Conservation (phyloP, 2,113 vertebrate species). For the Neogale vison region DNA sequence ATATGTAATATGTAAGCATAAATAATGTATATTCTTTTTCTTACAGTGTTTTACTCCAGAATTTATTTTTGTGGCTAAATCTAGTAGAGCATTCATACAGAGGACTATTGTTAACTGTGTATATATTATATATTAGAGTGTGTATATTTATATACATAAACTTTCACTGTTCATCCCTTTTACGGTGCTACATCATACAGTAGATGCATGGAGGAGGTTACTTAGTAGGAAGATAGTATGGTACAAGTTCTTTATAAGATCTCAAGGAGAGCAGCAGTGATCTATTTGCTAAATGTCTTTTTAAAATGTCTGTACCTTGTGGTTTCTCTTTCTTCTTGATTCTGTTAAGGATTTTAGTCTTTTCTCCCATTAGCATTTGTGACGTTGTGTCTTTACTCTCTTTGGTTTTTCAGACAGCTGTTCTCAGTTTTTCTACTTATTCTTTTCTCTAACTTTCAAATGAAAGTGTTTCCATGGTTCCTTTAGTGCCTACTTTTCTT, state of each 20-base stretch:
- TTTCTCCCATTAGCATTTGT: conserved; percentile 27
- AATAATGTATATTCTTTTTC: neutral
- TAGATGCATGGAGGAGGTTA: neutral
- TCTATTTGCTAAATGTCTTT: neutral
- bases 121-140: neutral
- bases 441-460: conserved; percentile 14
- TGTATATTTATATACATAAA: neutral
- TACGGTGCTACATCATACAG: neutral
- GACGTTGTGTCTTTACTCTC: neutral
- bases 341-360: neutral
- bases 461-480: neutral
- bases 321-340: conserved; percentile 21
- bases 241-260: conserved; percentile 29
- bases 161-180: neutral
- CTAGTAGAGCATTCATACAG: neutral
- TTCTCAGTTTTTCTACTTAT: neutral
- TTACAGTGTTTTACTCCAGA: neutral
- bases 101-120: neutral
- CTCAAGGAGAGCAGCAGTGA: neutral
- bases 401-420: neutral
- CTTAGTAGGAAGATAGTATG: neutral
- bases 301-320: neutral
- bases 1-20: neutral
- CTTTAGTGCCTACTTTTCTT: neutral
- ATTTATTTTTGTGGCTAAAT: neutral